Evolutionary conservation across 1,140 invertebrate genomes (phyloP).

Genomic region (Drosophila ohnishii): DNA sequence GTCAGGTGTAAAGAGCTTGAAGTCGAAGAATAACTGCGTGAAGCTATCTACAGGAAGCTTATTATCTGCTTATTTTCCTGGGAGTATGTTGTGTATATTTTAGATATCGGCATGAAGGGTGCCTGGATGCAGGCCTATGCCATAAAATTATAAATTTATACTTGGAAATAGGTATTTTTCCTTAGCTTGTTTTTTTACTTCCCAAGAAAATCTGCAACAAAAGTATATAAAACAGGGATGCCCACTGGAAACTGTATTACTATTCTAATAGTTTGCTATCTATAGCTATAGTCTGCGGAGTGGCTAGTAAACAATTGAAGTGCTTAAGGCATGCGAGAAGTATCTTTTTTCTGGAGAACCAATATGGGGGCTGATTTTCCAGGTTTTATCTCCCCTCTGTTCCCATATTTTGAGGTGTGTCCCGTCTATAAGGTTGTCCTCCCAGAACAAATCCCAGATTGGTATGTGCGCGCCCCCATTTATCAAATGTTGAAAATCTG

Average conservation of each 20-base stretch:
- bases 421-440: conserved; percentile 10
- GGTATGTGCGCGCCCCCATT: conserved; percentile 65
- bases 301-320: conserved; percentile 3
- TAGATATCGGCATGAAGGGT: neutral
- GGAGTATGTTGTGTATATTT: neutral
- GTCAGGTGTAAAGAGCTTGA: neutral
- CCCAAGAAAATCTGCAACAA: neutral
- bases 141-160: too few species aligned
- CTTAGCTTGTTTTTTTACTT: too few species aligned
- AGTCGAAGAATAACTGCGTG: neutral
- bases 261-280: neutral
- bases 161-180: neutral
- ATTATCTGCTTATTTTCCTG: neutral
- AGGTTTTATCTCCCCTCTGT: neutral
- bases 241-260: neutral
- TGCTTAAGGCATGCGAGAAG: neutral
- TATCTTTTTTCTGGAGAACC: neutral
- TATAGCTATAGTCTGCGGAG: conserved; percentile 4
- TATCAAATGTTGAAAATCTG: conserved; percentile 73
- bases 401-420: neutral
- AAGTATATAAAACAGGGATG: neutral
- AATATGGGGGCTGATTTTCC: neutral
- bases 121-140: neutral
- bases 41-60: conserved; percentile 6
- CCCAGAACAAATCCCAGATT: conserved; percentile 53